Percentiles rank a stretch among this genome's conserved stretches.
These are phyloP conservation scores for Tylochromis polylepis DNA, from an alignment of 2,113 vertebrate genomes.

Conservation along the genomic window DNA sequence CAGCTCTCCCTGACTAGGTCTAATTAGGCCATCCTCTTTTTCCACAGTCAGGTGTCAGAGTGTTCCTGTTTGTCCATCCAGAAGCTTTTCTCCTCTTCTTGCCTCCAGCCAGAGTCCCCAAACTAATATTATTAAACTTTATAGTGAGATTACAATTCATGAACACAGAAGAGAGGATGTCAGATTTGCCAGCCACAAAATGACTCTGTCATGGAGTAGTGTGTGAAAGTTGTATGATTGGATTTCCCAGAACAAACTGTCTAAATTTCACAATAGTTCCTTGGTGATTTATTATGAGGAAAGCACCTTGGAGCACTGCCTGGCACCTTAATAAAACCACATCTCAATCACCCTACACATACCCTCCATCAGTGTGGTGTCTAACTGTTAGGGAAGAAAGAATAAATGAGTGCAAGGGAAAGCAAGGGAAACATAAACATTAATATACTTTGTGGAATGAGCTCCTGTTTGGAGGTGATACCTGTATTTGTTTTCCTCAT, in stretches of 20 bases:
- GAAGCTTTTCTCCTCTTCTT: slow-evolving; percentile 5
- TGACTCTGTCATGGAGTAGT: slow-evolving; percentile 19
- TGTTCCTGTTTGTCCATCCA: slow-evolving; percentile 36
- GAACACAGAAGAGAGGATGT: not conserved
- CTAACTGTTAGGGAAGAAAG: not conserved
- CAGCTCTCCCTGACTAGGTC: slow-evolving; percentile 56
- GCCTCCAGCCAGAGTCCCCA: slow-evolving; percentile 47
- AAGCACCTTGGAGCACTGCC: slow-evolving; percentile 39
- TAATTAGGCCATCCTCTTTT: slow-evolving; percentile 60
- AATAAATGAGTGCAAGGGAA: not conserved
- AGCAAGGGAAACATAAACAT: not conserved
- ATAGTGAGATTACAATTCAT: slow-evolving; percentile 7
- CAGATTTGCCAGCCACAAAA: slow-evolving; percentile 15
- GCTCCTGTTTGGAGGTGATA: slow-evolving; percentile 36
- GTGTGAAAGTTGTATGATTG: slow-evolving; percentile 52
- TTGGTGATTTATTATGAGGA: slow-evolving; percentile 40
- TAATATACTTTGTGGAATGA: slow-evolving; percentile 1
- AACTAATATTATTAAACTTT: slow-evolving; percentile 57
- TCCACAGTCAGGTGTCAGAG: slow-evolving; percentile 60
- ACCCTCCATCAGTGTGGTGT: not conserved
- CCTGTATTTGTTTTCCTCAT: slow-evolving; percentile 56
- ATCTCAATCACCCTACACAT: slow-evolving; percentile 46
- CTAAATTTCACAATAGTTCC: slow-evolving; percentile 49
- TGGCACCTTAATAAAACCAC: slow-evolving; percentile 56
- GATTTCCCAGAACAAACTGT: slow-evolving; percentile 39